Base-by-base conservation (phyloP, 2,888 invertebrate species). In the Metopia argyrocephala region DNA sequence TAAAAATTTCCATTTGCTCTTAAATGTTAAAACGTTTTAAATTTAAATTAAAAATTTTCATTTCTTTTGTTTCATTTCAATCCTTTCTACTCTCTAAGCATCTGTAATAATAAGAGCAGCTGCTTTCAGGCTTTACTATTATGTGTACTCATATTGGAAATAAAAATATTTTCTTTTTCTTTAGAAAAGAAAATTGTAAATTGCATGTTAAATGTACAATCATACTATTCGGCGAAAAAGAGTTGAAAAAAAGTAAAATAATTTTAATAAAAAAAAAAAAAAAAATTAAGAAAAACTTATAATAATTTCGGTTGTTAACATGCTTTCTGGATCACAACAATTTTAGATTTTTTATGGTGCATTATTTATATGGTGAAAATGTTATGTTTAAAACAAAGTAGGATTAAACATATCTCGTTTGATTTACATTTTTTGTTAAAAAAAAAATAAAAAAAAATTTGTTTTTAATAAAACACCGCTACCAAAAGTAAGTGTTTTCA, bases 301-400 rank as follows among this genome's bases (percentile, higher is more conserved):
- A 18, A 48, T 18, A 12, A 38, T 38, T n/a, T n/a, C n/a, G n/a
- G n/a, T n/a, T n/a, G n/a, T n/a, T 48, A 45, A 27, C 68, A 48
- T 45, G 38, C 9, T 23, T 78, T 71, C 61, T 56, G 28, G 25
- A 27, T 56, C 27, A 62, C 62, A 54, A 31, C 27, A 3, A 64
- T 74, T 79, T 79, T 31, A 18, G 25, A 79, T 74, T 74, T 64
- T 59, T 64, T 15, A 50, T 78, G 68, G 50, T 50, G 62, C 62
- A 73, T n/a, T n/a, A n/a, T n/a, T 73, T 78, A 68, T 38, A 12
- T 45, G 1, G 20, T 62, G 38, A 18, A 38, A 61, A 54, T 50
- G 38, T 54, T 45, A 23, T n/a, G n/a, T n/a, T n/a, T n/a, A n/a
- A n/a, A n/a, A n/a, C n/a, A n/a, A n/a, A n/a, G n/a, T n/a, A n/a